Evolutionary conservation across 2,797 vertebrate genomes (phyloP).

Genomic region (Myotis pilosus): DNA sequence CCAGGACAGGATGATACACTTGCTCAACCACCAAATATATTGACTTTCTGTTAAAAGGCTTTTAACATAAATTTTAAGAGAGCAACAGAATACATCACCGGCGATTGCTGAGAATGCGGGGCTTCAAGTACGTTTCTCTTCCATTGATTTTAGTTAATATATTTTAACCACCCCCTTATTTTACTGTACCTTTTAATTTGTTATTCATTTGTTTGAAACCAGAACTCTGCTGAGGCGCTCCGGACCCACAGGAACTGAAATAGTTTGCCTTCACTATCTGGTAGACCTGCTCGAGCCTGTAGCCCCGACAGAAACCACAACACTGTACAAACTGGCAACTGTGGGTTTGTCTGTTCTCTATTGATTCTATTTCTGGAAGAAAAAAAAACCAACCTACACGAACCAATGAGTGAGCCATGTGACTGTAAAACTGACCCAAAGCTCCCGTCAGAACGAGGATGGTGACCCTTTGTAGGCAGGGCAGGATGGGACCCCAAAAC

Average conservation of each 20-base stretch:
- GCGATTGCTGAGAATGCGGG: conserved; percentile 66
- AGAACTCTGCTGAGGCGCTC: conserved; percentile 85
- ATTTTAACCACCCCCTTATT: conserved; percentile 75
- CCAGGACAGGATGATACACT: conserved; percentile 30
- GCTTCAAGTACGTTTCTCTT: conserved; percentile 66
- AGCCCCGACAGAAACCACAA: conserved; percentile 87
- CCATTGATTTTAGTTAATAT: conserved; percentile 76
- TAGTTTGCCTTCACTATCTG: conserved; percentile 87
- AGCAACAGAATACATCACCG: conserved; percentile 68
- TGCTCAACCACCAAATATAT: conserved; percentile 72
- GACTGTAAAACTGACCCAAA: conserved; percentile 79
- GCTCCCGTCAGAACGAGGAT: conserved; percentile 66
- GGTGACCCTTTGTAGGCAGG: conserved; percentile 71
- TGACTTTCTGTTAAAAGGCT: conserved; percentile 81
- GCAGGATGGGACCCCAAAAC: conserved; percentile 67
- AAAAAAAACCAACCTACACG: conserved; percentile 43
- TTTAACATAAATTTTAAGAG: conserved; percentile 81
- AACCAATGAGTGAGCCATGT: conserved; percentile 81
- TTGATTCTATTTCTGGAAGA: conserved; percentile 87
- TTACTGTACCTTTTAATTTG: conserved; percentile 81
- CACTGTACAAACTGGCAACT: conserved; percentile 86
- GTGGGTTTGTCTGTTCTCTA: conserved; percentile 88
- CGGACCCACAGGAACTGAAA: conserved; percentile 92
- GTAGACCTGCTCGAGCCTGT: conserved; percentile 83
- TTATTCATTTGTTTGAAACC: conserved; percentile 81